Percentiles rank a stretch among this genome's conserved stretches.
These are phyloP conservation scores for Ginglymostoma cirratum DNA, from an alignment of 2,113 vertebrate species.

Conservation along the genomic window DNA sequence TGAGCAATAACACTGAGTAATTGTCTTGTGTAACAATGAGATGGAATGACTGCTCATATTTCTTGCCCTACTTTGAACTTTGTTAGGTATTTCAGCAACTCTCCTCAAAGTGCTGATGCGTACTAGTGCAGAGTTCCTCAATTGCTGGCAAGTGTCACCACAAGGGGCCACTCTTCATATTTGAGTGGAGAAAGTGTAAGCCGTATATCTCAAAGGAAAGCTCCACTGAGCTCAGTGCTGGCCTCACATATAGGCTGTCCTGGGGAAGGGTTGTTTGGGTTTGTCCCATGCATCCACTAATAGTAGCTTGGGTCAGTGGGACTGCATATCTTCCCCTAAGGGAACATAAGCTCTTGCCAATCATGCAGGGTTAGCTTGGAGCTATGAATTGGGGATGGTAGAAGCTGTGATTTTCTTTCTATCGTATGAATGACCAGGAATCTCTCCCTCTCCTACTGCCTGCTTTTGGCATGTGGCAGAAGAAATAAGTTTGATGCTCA, in stretches of 20 bases:
- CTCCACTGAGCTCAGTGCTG: neutral
- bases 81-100: neutral
- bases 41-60: no score
- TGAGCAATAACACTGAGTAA: neutral
- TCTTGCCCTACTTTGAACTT: neutral
- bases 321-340: no score
- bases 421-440: no score
- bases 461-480: no score
- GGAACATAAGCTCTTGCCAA: no score
- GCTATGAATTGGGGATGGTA: no score
- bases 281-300: no score
- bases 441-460: no score
- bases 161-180: neutral
- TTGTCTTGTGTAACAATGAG: neutral
- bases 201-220: neutral
- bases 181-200: neutral
- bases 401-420: no score
- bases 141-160: neutral
- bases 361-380: no score
- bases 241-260: neutral
- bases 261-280: neutral
- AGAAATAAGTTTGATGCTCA: no score
- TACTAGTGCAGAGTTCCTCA: neutral
- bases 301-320: no score
- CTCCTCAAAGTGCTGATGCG: neutral